These are phyloP conservation scores for Thalassarche chlororhynchos DNA, from an alignment of 2,113 vertebrate species.

Conservation along the genomic window DNA sequence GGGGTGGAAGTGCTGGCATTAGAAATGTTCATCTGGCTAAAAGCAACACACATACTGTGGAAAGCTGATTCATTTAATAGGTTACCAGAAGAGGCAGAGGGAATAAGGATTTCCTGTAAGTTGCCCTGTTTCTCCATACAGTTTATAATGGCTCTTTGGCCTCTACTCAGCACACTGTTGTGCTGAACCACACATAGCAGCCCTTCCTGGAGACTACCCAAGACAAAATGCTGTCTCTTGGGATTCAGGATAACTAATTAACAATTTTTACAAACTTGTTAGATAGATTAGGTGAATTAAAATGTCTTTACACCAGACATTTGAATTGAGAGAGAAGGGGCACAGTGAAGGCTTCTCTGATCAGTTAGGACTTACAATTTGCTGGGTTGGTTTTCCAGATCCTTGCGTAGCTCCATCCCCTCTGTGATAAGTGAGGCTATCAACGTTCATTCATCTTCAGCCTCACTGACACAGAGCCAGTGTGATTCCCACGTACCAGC, in stretches of 20 bases:
- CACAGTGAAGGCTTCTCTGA: not conserved
- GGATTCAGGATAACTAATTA: not conserved
- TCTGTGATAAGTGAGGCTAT: no score
- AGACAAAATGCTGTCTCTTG: not conserved
- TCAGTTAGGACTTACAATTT: not conserved
- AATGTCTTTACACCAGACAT: not conserved
- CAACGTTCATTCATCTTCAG: not conserved
- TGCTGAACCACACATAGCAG: not conserved
- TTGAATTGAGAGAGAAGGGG: not conserved
- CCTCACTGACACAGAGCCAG: not conserved
- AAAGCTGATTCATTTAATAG: not conserved
- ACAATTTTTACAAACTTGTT: no score
- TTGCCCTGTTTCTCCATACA: not conserved
- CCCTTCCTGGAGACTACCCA: not conserved
- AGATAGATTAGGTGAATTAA: not conserved
- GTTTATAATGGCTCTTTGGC: not conserved
- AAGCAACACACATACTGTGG: rapidly evolving
- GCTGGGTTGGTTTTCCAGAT: not conserved
- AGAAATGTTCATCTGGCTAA: not conserved
- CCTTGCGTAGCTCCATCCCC: not conserved
- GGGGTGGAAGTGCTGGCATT: not conserved
- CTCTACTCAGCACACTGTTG: not conserved
- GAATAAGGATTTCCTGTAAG: not conserved
- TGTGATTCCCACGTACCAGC: not conserved
- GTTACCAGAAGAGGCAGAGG: not conserved